These are phyloP conservation scores for Arrhopalites spinosus DNA, from an alignment of 2,888 invertebrate genomes.

Conservation along the genomic window DNA sequence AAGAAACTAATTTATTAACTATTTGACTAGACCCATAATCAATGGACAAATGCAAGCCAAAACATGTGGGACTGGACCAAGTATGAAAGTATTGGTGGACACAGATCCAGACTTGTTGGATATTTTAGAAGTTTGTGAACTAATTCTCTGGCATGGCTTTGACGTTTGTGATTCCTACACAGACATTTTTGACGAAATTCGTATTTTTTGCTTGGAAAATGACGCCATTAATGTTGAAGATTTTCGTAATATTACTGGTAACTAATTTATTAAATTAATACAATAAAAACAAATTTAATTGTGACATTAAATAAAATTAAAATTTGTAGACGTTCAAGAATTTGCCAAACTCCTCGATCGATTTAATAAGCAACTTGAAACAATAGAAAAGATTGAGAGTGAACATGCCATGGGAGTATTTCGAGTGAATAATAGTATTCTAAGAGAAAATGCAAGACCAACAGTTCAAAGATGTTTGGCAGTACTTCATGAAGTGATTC, in stretches of 20 bases:
- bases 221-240: constrained; percentile 67
- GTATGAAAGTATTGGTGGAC: constrained; percentile 71
- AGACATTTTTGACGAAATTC: constrained; percentile 69
- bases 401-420: constrained; percentile 75
- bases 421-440: constrained; percentile 70
- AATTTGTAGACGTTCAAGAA: constrained; percentile 64
- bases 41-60: constrained; percentile 81
- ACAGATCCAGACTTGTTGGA: constrained; percentile 68
- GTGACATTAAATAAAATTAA: no score
- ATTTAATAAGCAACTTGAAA: constrained; percentile 71
- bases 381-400: constrained; percentile 70
- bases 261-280: constrained; percentile 50
- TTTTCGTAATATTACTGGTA: constrained; percentile 69
- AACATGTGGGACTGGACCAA: constrained; percentile 75
- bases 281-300: no score
- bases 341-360: constrained; percentile 72
- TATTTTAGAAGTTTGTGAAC: constrained; percentile 66
- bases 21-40: constrained; percentile 71
- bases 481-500: constrained; percentile 69
- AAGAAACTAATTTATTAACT: no score
- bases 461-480: constrained; percentile 73
- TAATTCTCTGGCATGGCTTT: constrained; percentile 67
- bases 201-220: constrained; percentile 73
- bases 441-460: constrained; percentile 74
- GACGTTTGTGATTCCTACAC: constrained; percentile 69